A percentile compares a stretch with the other conserved stretches of the same genome.
Evolutionary conservation across 2,797 vertebrate genomes (phyloP).

Genomic region (Malurus splendens): DNA sequence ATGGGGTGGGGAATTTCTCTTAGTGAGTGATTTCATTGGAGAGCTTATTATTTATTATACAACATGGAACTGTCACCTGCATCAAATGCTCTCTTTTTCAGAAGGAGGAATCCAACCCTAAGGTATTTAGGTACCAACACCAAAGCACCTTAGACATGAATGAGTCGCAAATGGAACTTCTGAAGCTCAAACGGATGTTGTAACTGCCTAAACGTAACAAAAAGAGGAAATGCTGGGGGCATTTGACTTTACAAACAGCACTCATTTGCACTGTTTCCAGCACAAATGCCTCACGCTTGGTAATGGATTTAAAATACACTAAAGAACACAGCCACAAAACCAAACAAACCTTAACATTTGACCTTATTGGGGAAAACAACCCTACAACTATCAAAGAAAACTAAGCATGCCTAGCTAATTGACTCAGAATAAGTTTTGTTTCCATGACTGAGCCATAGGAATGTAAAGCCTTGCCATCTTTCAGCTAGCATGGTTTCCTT

Average conservation of each 20-base stretch:
- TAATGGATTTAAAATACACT: slow-evolving; percentile 54
- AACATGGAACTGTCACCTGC: neutral
- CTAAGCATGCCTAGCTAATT: slow-evolving; percentile 74
- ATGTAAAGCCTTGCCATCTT: slow-evolving; percentile 61
- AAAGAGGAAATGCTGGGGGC: neutral
- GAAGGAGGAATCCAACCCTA: neutral
- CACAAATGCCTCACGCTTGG: neutral
- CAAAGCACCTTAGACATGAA: neutral
- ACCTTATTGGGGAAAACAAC: slow-evolving; percentile 70
- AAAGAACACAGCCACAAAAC: slow-evolving; percentile 29
- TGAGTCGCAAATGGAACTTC: neutral
- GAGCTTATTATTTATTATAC: neutral
- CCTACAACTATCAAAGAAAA: slow-evolving; percentile 69
- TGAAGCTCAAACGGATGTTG: neutral
- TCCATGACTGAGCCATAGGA: slow-evolving; percentile 69
- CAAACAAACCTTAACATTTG: slow-evolving; percentile 76
- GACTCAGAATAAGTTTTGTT: slow-evolving; percentile 66
- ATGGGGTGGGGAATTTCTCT: fast-evolving
- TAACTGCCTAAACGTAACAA: neutral
- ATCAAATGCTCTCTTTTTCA: neutral
- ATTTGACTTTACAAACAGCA: neutral
- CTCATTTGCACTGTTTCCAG: neutral
- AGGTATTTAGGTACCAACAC: neutral
- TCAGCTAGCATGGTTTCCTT: slow-evolving; percentile 43
- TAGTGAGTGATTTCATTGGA: fast-evolving